These are phyloP conservation scores for Metopia argyrocephala DNA, from an alignment of 2,888 invertebrate genomes.

Conservation along the genomic window DNA sequence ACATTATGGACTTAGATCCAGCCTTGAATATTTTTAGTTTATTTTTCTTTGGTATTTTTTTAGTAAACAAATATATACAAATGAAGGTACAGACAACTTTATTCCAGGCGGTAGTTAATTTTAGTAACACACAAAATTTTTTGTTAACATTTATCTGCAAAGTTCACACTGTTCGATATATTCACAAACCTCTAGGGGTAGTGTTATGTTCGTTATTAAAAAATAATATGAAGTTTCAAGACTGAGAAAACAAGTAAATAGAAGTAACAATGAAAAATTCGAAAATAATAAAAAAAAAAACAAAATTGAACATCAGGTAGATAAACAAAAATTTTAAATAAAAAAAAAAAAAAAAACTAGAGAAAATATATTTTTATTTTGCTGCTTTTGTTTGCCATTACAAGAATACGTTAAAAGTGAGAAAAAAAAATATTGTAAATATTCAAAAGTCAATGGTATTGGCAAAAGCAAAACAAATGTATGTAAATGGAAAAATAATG, in stretches of 20 bases:
- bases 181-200: neutral
- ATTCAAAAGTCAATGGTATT: neutral
- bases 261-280: constrained; percentile 6
- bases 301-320: neutral
- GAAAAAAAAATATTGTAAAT: neutral
- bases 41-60: no score
- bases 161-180: neutral
- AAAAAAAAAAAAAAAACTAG: no score
- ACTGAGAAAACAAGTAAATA: neutral
- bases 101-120: no score
- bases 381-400: neutral
- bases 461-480: neutral
- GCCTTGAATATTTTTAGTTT: no score
- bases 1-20: no score
- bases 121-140: no score
- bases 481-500: neutral
- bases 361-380: neutral
- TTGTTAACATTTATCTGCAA: no score
- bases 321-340: neutral
- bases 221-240: neutral
- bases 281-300: neutral
- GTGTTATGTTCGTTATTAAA: neutral
- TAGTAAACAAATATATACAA: no score
- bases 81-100: no score
- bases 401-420: neutral